These are phyloP conservation scores for Frankliniella fusca DNA, from an alignment of 2,888 invertebrate genomes.

Conservation along the genomic window DNA sequence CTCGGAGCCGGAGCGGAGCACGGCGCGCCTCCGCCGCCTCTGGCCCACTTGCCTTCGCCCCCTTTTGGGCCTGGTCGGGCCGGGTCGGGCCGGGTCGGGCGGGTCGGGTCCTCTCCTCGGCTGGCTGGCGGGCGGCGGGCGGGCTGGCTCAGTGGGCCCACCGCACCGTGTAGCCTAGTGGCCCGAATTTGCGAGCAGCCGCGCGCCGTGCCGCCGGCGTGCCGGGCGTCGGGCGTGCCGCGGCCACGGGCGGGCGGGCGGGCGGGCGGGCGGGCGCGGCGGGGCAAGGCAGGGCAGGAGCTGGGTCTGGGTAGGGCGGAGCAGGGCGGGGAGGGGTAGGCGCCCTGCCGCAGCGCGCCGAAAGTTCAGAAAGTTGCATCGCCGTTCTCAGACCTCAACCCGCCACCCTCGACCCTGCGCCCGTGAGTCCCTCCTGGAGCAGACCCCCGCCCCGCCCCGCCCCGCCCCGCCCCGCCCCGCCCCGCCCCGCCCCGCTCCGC, in stretches of 20 bases:
- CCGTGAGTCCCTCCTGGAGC: too few relatives aligned
- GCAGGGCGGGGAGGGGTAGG: neutral
- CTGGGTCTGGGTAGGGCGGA: too few relatives aligned
- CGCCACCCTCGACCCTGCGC: neutral
- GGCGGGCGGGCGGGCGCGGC: neutral
- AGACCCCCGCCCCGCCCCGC: too few relatives aligned
- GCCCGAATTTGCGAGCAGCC: constrained; percentile 16
- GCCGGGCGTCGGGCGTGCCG: neutral
- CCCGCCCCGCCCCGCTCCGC: neutral
- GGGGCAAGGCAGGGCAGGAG: neutral
- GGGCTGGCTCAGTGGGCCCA: neutral
- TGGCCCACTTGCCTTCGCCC: neutral
- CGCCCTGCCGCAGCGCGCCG: neutral
- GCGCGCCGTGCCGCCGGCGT: neutral
- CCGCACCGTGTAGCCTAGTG: constrained; percentile 21
- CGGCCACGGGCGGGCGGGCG: neutral
- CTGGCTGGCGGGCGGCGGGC: neutral
- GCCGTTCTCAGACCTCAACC: neutral
- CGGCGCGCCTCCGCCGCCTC: neutral
- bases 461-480: neutral
- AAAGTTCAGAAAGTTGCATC: neutral
- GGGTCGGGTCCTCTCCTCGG: neutral
- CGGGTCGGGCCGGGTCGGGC: neutral
- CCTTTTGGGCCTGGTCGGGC: neutral
- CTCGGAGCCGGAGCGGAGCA: neutral